Conservation (phyloP, 2,888 invertebrate species). For the Cerastis leucographa region DNA sequence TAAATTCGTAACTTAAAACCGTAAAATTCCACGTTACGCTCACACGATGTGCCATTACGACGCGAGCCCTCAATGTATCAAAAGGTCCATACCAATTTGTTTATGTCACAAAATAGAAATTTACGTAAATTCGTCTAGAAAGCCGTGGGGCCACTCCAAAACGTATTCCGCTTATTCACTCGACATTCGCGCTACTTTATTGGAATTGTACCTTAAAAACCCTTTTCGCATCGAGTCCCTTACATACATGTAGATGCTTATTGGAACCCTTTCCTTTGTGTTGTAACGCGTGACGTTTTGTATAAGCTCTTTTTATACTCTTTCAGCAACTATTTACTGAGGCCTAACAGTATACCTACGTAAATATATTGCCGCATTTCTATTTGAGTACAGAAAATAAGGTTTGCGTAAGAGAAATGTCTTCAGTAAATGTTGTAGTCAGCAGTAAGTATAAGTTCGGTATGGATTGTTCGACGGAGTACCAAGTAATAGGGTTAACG, state of each 20-base stretch:
- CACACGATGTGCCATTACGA: constrained; percentile 55
- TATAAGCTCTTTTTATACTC: constrained; percentile 76
- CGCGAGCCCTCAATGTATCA: constrained; percentile 66
- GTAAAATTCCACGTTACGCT: constrained; percentile 52
- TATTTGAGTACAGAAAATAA: constrained; percentile 65
- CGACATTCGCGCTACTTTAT: constrained; percentile 81
- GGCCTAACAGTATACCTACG: constrained; percentile 68
- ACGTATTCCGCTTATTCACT: constrained; percentile 80
- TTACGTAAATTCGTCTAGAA: constrained; percentile 82
- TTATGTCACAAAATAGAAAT: constrained; percentile 82
- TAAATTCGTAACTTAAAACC: constrained; percentile 53
- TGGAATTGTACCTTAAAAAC: constrained; percentile 85
- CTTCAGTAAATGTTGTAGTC: constrained; percentile 50
- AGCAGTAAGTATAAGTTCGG: constrained; percentile 33
- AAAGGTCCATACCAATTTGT: constrained; percentile 82
- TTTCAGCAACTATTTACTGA: constrained; percentile 75
- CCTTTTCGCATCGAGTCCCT: constrained; percentile 78
- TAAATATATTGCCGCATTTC: constrained; percentile 69
- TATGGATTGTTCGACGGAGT: constrained; percentile 43
- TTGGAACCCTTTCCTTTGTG: constrained; percentile 81
- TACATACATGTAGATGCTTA: constrained; percentile 80
- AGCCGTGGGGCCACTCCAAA: constrained; percentile 74
- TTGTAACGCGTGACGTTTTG: constrained; percentile 78
- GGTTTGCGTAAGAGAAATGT: constrained; percentile 59
- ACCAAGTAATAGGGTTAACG: constrained; percentile 48